Evolutionary conservation across 1,140 invertebrate genomes (phyloP), one percentile per base, ranked within the genome.

Genomic region (Uloborus diversus): DNA sequence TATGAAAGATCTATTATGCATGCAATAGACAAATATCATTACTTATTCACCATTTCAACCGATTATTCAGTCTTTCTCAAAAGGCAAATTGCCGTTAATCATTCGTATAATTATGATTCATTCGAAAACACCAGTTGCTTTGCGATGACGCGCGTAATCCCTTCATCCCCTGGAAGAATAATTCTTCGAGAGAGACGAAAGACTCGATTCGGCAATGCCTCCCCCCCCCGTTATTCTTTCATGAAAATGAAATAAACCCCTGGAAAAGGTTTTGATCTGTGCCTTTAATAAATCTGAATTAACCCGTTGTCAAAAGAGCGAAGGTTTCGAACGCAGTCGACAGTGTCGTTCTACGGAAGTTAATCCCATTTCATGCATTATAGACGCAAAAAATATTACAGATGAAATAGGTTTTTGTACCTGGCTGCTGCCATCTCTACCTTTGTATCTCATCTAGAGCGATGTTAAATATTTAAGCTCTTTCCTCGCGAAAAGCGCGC

Each of bases 391-490:
- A 75, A 75, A 75, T 75, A 75, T 75, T 75, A 64, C 71, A 53
- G 71, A 75, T 75, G 71, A 59, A 75, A 75, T 64, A 53, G 71
- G 37, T 64, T 75, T 75, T 75, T 75, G 71, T 64, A 42, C 56
- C 53, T 62, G 56, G 37, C 20, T 42, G 37, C 1, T 66, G n/a
- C 37, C 49, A 13, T 27, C 66, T 14, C 49, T 33, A 53, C 66
- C 49, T 69, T 69, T 56, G 51, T 69, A 62, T 47, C 59, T 75
- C 71, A 51, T 73, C 69, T 73, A 32, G 49, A 13, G 56, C 69
- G n/a, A 75, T 75, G 71, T 75, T 75, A 75, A 75, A 75, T 75
- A 75, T 75, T 75, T 75, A 75, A 75, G 71, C 71, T 64, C 61
- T 75, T 64, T 75, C 71, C 49, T 32, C n/a, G 68, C 37, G 51